These are phyloP conservation scores for Geococcyx californianus DNA, from an alignment of 2,113 vertebrate genomes.

Conservation along the genomic window DNA sequence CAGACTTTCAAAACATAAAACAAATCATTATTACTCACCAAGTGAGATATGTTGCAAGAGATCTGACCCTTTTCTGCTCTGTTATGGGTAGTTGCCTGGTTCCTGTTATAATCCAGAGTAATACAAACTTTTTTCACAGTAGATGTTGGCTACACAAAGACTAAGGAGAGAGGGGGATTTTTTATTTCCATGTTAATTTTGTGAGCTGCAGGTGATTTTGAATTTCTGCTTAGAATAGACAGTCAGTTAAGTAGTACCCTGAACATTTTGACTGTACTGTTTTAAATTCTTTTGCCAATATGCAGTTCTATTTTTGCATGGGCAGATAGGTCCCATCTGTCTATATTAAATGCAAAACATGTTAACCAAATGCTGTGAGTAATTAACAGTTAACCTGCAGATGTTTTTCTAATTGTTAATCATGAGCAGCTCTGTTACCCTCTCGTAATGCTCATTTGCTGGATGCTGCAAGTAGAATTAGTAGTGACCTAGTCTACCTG, in stretches of 20 bases:
- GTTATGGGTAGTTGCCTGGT: not conserved
- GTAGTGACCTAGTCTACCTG: not conserved
- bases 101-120: not conserved
- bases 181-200: not conserved
- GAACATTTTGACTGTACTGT: not conserved
- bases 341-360: not conserved
- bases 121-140: not conserved
- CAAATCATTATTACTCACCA: not conserved
- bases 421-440: not conserved
- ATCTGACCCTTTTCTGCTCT: not conserved
- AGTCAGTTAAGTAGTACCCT: not conserved
- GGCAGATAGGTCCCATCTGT: not conserved
- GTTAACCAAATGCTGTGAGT: not conserved
- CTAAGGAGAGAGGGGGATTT: not conserved
- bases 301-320: not conserved
- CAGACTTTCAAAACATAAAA: not conserved
- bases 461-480: not conserved
- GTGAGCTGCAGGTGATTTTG: not conserved
- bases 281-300: not conserved
- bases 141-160: not conserved
- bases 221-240: not conserved
- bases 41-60: not conserved
- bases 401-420: not conserved
- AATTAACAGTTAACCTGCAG: constrained; percentile 3
- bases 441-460: not conserved